Evolutionary conservation across 2,113 vertebrate genomes (phyloP), one percentile per base, ranked within the genome.

Genomic region (Bubalus kerabau): DNA sequence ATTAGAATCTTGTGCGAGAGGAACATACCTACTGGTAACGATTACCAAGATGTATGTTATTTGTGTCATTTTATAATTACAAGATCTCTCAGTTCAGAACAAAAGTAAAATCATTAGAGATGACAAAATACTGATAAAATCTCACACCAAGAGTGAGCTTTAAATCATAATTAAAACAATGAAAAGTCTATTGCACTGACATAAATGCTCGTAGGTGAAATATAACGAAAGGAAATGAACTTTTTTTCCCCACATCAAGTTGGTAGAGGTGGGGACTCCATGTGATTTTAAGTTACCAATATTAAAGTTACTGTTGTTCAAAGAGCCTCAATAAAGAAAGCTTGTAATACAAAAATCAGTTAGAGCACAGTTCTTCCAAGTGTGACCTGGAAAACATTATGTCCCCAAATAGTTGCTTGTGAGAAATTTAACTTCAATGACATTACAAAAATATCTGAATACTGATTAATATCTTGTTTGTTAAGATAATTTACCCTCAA

Each of bases 81-180:
- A 97, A 96, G 82, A 92, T 96, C 46, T 97, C 86, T 92, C 40
- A 76, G 89, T 67, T 48, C 95, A 54, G 26, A 97, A n/a, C 86
- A 95, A 7, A 32, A 98, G 97, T 98, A 97, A 98, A 97, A 93
- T 87, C 24, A 14, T 96, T 94, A 96, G 89, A 82, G 81, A 98
- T 96, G 96, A 98, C 52, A 97, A 97, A 98, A 71, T 95, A 48
- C 28, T 98, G 97, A 97, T 97, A 93, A 97, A 97, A 93, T 97
- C 91, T 98, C 76, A 88, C n/a, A 89, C 26, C 90, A 93, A 97
- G 59, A 96, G 15, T 88, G 95, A 98, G 32, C 76, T 54, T 46
- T 97, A 88, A 90, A 97, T 90, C 93, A 95, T 97, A 87, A 90
- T 48, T 50, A 64, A 62, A 67, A 87, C 3, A 91, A 88, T 95